phyloP scores from a whole-genome alignment of 2,888 invertebrate species.

The Calephelis perditalis region DNA sequence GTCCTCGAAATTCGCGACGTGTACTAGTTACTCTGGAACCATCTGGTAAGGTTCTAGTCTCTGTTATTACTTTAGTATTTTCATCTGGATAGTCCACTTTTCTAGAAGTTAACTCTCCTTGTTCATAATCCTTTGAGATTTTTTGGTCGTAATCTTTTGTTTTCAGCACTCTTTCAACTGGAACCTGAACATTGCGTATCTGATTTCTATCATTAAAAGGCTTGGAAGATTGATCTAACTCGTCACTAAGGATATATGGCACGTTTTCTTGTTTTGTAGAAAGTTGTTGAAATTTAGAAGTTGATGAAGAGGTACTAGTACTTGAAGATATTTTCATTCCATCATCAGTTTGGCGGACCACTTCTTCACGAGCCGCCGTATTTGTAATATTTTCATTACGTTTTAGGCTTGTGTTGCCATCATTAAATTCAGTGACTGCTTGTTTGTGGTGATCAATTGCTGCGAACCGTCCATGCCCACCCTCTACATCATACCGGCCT shows the following conservation, averaged over 20 bases:
- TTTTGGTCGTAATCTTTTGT: conserved; percentile 43
- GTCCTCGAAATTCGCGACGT: conserved; percentile 79
- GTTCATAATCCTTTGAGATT: conserved; percentile 40
- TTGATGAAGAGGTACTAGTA: conserved; percentile 53
- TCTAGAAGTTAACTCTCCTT: conserved; percentile 74
- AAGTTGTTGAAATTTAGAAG: conserved; percentile 55
- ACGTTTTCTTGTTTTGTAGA: conserved; percentile 56
- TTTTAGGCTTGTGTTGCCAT: conserved; percentile 60
- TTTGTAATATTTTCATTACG: conserved; percentile 55
- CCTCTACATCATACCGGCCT: conserved; percentile 80
- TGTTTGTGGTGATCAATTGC: conserved; percentile 80
- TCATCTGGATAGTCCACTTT: conserved; percentile 81
- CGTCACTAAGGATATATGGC: conserved; percentile 49
- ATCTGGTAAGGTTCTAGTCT: conserved; percentile 82
- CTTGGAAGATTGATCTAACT: conserved; percentile 42
- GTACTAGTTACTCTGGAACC: conserved; percentile 84
- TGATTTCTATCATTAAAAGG: conserved; percentile 42
- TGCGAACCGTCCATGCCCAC: conserved; percentile 81
- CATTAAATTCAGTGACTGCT: conserved; percentile 64
- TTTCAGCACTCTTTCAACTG: conserved; percentile 36
- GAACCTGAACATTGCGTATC: conserved; percentile 45
- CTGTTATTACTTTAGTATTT: conserved; percentile 81
- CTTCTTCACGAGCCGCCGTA: conserved; percentile 59
- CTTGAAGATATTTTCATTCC: conserved; percentile 56
- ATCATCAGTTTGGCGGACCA: conserved; percentile 58